Base-by-base conservation (phyloP, 2,113 vertebrate species). In the Promerops cafer region DNA sequence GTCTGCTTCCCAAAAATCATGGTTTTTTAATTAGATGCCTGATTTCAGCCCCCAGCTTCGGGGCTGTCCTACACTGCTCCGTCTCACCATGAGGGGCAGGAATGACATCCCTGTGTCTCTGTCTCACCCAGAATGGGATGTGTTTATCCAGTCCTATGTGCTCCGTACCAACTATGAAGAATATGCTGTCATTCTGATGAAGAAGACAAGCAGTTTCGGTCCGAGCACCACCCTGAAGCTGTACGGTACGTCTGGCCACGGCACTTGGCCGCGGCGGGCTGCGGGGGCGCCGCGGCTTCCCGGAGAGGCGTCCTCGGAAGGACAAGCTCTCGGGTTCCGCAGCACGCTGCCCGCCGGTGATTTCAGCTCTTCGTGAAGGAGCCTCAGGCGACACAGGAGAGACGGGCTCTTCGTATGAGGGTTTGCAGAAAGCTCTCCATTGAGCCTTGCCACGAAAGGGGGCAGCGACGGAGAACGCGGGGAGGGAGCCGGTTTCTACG, bases 111-210 rank as follows among this genome's bases (percentile, higher is more conserved):
- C 39, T 64, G 10, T 84, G 15, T 93, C 31, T 71, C 59, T 95
- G 22, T 78, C 83, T 97, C 24, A n/a, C 61, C 17, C 97, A 99
- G 99, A 87, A 76, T 99, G 98, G 98, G 84, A 94, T 0, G 10
- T 94, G 11, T 98, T 98, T 28, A 95, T 99, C 68, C 97, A 97
- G 12, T 95, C 97, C 70, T 99, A 98, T 0, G 98, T 99, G 80
- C 98, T 98, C 56, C 98, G 97, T 93, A 99, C 99, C 33, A 99
- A 99, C 98, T 99, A 99, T 6, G 93, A 99, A 0, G 99, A 99
- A 90, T 99, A 99, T 0, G 98, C 98, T 20, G 98, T 99, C 27
- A 39, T 99, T 37, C 95, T 99, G 47, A 97, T 97, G 97, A 97
- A 95, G 89, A 99, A 98, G 72, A 60, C 96, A 70, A 98, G 97